phyloP scores from a whole-genome alignment of 1,140 invertebrate species.

The Drosophila obscura region DNA sequence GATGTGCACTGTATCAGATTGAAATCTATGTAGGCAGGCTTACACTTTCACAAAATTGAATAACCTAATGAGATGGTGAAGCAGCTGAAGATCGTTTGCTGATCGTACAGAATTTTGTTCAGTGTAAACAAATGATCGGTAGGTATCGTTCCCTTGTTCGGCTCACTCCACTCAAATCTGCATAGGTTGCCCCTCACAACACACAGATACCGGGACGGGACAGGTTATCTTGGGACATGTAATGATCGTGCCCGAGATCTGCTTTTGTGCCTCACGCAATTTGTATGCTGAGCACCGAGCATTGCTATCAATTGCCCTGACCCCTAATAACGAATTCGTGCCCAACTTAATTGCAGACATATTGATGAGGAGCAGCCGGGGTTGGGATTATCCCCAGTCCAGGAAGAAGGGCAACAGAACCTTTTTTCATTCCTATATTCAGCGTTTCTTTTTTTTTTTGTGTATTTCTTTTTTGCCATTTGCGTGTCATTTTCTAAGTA shows the following conservation, averaged over 20 bases:
- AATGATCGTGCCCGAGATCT: slow-evolving; percentile 50
- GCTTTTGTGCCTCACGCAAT: slow-evolving; percentile 59
- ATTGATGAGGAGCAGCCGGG: slow-evolving; percentile 48
- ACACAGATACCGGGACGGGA: not conserved
- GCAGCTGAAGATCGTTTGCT: not conserved
- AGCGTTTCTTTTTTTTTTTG: slow-evolving; percentile 23
- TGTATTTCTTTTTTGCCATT: slow-evolving; percentile 66
- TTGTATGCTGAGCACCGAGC: slow-evolving; percentile 28
- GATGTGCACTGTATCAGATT: no score
- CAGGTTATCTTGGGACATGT: slow-evolving; percentile 54
- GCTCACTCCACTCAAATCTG: slow-evolving; percentile 37
- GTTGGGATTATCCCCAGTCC: slow-evolving; percentile 46
- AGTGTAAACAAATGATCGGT: slow-evolving; percentile 29
- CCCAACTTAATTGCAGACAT: slow-evolving; percentile 65
- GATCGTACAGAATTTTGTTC: not conserved
- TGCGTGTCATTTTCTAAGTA: slow-evolving; percentile 75
- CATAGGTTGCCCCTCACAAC: slow-evolving; percentile 5
- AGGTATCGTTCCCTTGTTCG: slow-evolving; percentile 36
- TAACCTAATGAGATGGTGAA: no score
- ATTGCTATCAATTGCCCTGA: slow-evolving; percentile 57
- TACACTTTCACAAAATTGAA: no score
- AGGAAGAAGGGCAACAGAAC: slow-evolving; percentile 15
- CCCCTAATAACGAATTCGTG: slow-evolving; percentile 65
- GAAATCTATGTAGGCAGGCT: no score
- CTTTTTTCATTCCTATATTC: slow-evolving; percentile 19